Conservation (phyloP, 2,888 invertebrate species). For the Xestia rhomboidea region DNA sequence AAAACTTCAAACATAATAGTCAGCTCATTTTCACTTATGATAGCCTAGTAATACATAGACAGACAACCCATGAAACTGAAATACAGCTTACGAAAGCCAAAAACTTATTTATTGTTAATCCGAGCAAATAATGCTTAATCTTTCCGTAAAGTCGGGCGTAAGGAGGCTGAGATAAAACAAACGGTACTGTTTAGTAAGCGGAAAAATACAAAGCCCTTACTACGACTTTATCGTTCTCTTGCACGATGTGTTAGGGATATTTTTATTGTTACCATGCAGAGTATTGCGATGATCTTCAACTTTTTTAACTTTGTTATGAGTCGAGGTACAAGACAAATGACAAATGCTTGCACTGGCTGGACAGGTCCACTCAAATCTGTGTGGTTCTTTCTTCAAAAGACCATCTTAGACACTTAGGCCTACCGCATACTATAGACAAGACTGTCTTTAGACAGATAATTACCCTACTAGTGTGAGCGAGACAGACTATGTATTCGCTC, state of each 20-base stretch:
- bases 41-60: not conserved
- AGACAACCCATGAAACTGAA: conserved; percentile 9
- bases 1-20: not conserved
- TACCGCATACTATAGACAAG: too few relatives aligned
- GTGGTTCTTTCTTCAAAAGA: too few relatives aligned
- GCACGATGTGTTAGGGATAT: not conserved
- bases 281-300: not conserved
- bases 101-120: conserved; percentile 64
- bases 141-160: conserved; percentile 62
- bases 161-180: conserved; percentile 61
- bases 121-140: conserved; percentile 63
- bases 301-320: not conserved
- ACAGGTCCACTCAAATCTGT: too few relatives aligned
- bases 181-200: conserved; percentile 59
- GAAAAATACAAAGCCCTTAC: conserved; percentile 55
- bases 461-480: too few relatives aligned
- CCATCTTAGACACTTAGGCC: too few relatives aligned
- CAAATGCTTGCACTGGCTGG: not conserved
- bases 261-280: not conserved
- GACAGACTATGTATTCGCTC: too few relatives aligned
- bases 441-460: too few relatives aligned
- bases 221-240: conserved; percentile 24
- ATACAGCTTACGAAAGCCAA: conserved; percentile 42
- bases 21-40: not conserved
- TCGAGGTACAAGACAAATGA: not conserved